These are phyloP conservation scores for Magallana nippona DNA, from an alignment of 2,888 invertebrate genomes.

Conservation along the genomic window DNA sequence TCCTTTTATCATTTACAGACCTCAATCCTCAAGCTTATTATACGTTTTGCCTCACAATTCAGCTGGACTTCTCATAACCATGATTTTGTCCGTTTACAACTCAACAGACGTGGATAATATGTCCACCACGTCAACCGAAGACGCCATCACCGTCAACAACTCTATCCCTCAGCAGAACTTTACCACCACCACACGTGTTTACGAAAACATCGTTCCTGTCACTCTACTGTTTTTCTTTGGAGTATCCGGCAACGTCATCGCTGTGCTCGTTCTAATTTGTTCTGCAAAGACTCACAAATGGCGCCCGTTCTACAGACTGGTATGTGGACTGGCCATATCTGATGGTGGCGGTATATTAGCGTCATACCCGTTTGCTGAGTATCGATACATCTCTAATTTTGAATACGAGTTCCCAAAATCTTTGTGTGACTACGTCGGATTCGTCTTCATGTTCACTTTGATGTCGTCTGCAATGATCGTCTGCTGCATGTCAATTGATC, in stretches of 20 bases:
- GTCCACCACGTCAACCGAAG: neutral
- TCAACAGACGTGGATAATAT: neutral
- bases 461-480: constrained; percentile 44
- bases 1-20: too few relatives aligned
- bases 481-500: constrained; percentile 47
- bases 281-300: constrained; percentile 49
- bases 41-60: neutral
- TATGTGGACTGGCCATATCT: constrained; percentile 34
- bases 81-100: neutral
- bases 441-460: constrained; percentile 41
- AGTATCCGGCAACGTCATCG: constrained; percentile 44
- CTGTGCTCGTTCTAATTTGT: constrained; percentile 34
- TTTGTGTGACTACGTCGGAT: constrained; percentile 42
- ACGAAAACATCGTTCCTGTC: neutral
- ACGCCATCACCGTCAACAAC: neutral
- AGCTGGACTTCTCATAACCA: neutral
- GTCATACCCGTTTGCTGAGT: constrained; percentile 37
- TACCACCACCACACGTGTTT: neutral
- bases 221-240: constrained; percentile 35
- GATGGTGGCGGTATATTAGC: constrained; percentile 41
- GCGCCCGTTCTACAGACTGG: constrained; percentile 48
- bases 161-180: neutral
- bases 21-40: too few relatives aligned
- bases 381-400: constrained; percentile 38
- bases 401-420: constrained; percentile 9